A percentile compares a stretch with the other conserved stretches of the same genome.
Conservation (phyloP, 2,888 invertebrate genomes). For the Stenodera caucasica region DNA sequence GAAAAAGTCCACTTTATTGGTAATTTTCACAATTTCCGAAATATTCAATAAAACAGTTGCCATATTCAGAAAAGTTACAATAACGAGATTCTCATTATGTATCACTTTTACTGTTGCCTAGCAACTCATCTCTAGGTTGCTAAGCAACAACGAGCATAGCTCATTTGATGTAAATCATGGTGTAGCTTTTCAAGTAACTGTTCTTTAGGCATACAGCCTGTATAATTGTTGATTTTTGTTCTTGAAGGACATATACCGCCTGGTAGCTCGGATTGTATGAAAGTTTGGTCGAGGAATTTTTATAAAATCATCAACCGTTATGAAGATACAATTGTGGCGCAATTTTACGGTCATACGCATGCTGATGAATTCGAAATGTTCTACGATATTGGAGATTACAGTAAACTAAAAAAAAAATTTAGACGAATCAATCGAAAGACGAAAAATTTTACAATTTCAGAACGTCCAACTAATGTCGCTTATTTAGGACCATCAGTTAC, state of each 20-base stretch:
- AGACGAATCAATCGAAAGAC: conserved; percentile 29
- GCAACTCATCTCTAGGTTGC: too few relatives aligned
- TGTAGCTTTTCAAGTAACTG: too few relatives aligned
- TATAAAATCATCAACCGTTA: conserved; percentile 85
- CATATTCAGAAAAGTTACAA: too few relatives aligned
- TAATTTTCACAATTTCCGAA: conserved; percentile 16
- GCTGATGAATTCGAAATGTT: conserved; percentile 92
- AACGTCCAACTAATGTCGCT: conserved; percentile 79
- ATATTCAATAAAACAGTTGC: too few relatives aligned
- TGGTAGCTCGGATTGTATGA: conserved; percentile 87
- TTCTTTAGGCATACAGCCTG: too few relatives aligned
- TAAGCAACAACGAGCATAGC: too few relatives aligned
- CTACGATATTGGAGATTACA: conserved; percentile 78
- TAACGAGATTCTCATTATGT: too few relatives aligned
- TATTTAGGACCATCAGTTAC: conserved; percentile 95
- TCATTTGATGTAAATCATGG: too few relatives aligned
- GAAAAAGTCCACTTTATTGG: conserved; percentile 97
- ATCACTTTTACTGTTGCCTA: too few relatives aligned
- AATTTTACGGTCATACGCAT: conserved; percentile 93
- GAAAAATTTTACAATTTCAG: conserved; percentile 52
- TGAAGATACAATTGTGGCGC: conserved; percentile 84
- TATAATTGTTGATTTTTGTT: too few relatives aligned
- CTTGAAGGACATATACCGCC: conserved; percentile 94
- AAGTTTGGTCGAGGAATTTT: conserved; percentile 94
- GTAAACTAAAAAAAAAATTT: conserved; percentile 56